phyloP scores from a whole-genome alignment of 2,113 vertebrate species.

The Passer montanus region DNA sequence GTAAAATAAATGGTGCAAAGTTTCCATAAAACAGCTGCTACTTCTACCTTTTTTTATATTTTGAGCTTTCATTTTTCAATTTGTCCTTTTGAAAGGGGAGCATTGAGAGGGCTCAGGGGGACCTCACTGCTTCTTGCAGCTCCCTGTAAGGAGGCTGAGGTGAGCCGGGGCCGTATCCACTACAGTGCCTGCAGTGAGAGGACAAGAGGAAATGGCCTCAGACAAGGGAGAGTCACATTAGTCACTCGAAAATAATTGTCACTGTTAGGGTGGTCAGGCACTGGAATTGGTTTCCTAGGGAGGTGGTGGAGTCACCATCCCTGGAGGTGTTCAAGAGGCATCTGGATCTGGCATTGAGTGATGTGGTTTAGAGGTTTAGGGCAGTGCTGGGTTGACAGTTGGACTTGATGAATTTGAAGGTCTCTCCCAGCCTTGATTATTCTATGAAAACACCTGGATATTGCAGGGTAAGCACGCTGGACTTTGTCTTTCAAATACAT shows the following conservation, averaged over 20 bases:
- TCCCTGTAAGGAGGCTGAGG: neutral
- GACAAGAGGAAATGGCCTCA: too few relatives aligned
- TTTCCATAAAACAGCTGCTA: neutral
- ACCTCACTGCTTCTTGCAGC: neutral
- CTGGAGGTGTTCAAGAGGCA: neutral
- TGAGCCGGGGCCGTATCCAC: rapidly evolving
- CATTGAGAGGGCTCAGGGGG: neutral
- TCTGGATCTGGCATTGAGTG: neutral
- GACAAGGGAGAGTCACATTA: neutral
- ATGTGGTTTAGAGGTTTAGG: neutral
- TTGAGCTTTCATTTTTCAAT: neutral
- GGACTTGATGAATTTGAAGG: neutral
- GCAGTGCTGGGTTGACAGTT: neutral
- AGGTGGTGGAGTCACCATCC: neutral
- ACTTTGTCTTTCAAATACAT: neutral
- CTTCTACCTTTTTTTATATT: neutral
- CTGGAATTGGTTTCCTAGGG: neutral
- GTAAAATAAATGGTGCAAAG: neutral
- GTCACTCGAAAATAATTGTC: neutral
- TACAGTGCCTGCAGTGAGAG: neutral
- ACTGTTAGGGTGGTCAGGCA: neutral
- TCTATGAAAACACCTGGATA: neutral
- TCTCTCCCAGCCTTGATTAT: neutral
- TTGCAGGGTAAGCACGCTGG: neutral
- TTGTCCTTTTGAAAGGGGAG: neutral